phyloP scores from a whole-genome alignment of 1,140 invertebrate genomes.

The Octopus bimaculoides region DNA sequence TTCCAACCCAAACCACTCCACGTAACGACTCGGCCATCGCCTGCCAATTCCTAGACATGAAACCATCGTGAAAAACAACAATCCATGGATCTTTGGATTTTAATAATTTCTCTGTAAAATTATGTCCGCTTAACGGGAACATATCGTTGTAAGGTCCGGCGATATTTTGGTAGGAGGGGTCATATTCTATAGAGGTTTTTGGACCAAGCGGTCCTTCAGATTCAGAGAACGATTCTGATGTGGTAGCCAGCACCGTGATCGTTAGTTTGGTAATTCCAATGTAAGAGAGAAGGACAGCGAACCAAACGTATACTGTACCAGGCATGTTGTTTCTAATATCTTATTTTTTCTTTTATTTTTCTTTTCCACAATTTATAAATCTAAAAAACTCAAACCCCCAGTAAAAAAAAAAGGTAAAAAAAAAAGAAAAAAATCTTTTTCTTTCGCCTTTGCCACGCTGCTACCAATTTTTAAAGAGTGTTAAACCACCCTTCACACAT shows the following conservation, averaged over 20 bases:
- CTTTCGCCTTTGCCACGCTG: not conserved
- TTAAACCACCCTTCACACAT: not conserved
- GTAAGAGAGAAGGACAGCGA: not conserved
- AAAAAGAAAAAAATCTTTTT: not conserved
- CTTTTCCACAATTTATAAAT: not conserved
- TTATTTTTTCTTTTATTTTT: not conserved
- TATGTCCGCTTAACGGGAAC: slow-evolving; percentile 34
- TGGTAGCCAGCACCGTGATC: not conserved
- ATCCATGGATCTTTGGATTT: slow-evolving; percentile 41
- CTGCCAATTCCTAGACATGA: slow-evolving; percentile 35
- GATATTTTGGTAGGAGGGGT: not conserved
- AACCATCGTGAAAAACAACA: slow-evolving; percentile 39
- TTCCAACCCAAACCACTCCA: slow-evolving; percentile 40
- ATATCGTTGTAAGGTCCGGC: slow-evolving; percentile 37
- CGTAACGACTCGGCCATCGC: slow-evolving; percentile 36
- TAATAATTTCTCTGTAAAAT: slow-evolving; percentile 38
- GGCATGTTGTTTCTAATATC: not conserved
- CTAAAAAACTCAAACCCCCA: not conserved
- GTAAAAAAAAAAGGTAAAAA: not conserved
- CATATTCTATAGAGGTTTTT: not conserved
- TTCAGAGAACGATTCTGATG: not conserved
- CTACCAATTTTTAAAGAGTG: not conserved
- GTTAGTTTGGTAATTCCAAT: not conserved
- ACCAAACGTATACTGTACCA: not conserved
- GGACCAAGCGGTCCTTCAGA: not conserved